Evolutionary conservation across 2,888 invertebrate species (phyloP).

Genomic region (Pseudanteris insignis): DNA sequence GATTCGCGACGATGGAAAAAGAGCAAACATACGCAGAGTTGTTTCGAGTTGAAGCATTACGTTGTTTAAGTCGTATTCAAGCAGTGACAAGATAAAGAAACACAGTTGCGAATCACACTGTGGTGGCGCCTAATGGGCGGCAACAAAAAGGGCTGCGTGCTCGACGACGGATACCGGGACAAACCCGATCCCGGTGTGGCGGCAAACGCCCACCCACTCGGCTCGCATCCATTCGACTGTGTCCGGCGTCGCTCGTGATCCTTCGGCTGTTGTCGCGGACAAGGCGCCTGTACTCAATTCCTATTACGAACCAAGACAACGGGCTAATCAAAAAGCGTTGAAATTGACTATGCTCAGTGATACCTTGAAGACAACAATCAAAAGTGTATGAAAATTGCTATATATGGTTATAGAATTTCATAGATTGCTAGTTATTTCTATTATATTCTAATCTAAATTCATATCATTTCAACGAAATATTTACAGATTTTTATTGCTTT

Average conservation of each 20-base stretch:
- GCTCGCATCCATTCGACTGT: conserved; percentile 26
- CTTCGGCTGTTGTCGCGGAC: conserved; percentile 5
- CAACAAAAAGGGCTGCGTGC: conserved; percentile 58
- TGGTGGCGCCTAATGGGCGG: conserved; percentile 66
- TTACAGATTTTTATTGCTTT: too few relatives aligned
- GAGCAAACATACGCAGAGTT: conserved; percentile 14
- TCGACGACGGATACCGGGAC: conserved; percentile 28
- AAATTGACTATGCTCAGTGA: too few relatives aligned
- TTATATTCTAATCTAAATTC: too few relatives aligned
- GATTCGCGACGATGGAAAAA: conserved; percentile 4
- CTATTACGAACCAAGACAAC: conserved; percentile 17
- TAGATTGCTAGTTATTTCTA: too few relatives aligned
- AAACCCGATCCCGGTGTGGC: conserved; percentile 25
- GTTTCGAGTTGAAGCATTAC: conserved; percentile 41
- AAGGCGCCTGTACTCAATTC: conserved; percentile 32
- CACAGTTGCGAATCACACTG: conserved; percentile 65
- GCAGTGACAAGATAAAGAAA: conserved; percentile 59
- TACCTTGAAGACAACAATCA: too few relatives aligned
- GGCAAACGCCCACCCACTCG: conserved; percentile 14
- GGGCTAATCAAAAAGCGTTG: conserved; percentile 22
- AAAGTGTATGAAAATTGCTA: too few relatives aligned
- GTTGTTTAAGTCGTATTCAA: conserved; percentile 45
- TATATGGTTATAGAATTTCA: too few relatives aligned
- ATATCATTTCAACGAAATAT: too few relatives aligned
- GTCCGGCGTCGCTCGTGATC: neutral